phyloP scores from a whole-genome alignment of 2,888 invertebrate genomes.

The Bombylius discolor region DNA sequence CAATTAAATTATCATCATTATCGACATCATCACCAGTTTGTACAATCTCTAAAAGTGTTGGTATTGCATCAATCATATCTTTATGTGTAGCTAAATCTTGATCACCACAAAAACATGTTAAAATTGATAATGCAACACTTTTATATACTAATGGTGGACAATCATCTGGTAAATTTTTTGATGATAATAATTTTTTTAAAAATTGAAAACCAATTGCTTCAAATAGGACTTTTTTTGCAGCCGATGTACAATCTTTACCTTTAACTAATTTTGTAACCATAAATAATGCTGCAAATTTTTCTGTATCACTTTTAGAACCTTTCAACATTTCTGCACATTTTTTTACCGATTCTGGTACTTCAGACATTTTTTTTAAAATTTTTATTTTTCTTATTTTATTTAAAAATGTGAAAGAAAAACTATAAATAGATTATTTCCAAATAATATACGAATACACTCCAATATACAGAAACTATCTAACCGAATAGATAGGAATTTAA shows the following conservation, averaged over 20 bases:
- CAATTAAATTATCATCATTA: slow-evolving; percentile 73
- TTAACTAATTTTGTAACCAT: slow-evolving; percentile 85
- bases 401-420: not conserved
- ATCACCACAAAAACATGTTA: slow-evolving; percentile 76
- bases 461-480: too few species aligned
- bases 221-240: slow-evolving; percentile 69
- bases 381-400: not conserved
- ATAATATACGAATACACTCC: not conserved
- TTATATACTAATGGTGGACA: slow-evolving; percentile 84
- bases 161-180: slow-evolving; percentile 66
- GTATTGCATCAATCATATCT: slow-evolving; percentile 71
- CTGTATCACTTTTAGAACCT: slow-evolving; percentile 70
- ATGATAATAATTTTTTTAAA: slow-evolving; percentile 63
- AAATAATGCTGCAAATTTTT: slow-evolving; percentile 82
- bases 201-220: slow-evolving; percentile 84
- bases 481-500: too few species aligned
- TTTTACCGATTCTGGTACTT: slow-evolving; percentile 64
- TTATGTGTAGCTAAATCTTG: slow-evolving; percentile 66
- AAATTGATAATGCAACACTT: slow-evolving; percentile 75
- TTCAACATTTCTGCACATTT: slow-evolving; percentile 73
- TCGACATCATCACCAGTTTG: slow-evolving; percentile 72
- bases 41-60: slow-evolving; percentile 71
- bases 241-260: slow-evolving; percentile 62
- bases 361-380: slow-evolving; percentile 24
- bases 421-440: not conserved